Evolutionary conservation across 2,888 invertebrate genomes (phyloP), one percentile per base, ranked within the genome.

Genomic region (Disparrhopalites patrizii): DNA sequence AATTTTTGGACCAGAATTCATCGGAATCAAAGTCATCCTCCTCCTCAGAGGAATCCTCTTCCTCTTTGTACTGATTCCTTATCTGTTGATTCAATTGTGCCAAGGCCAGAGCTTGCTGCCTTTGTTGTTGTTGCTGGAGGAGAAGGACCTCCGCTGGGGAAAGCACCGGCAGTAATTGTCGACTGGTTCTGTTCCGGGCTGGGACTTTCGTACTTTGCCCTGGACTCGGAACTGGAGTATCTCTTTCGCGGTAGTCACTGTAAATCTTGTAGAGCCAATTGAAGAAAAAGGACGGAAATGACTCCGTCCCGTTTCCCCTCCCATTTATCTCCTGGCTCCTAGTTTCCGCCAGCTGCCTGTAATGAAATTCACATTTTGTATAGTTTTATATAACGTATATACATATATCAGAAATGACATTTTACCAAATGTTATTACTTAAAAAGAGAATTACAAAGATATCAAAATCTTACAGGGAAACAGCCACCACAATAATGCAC

Each of bases 11-110:
- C 33, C 33, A 61, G 33, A 61, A 50, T 36, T 51, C 51, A 31
- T 51, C 51, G n/a, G 61, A 61, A 31, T 51, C 51, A 51, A 51
- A 51, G 25, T 47, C 60, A 31, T 60, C 60, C 43, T 58, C 58
- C 25, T 61, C 61, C 25, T 61, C 61, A 1, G 61, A 61, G 3
- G 61, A 61, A 18, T 61, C 61, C 25, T 61, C 61, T 15, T 40
- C 3, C 31, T 50, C 50, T 5, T 40, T 58, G 4, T 25, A 7
- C 18, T 28, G 40, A 50, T 64, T 64, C 15, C 40, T 27, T n/a
- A 64, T 33, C 27, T 56, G 56, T 7, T 64, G 28, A 1, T 56
- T 10, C 3, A 60, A 18, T 7, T 60, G 60, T n/a, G 64, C 64
- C n/a, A 50, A 25, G 8, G 64, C 64, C 25, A 43, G 5, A 13